Conservation (phyloP, 2,113 vertebrate genomes). For the Hippocampus zosterae region DNA sequence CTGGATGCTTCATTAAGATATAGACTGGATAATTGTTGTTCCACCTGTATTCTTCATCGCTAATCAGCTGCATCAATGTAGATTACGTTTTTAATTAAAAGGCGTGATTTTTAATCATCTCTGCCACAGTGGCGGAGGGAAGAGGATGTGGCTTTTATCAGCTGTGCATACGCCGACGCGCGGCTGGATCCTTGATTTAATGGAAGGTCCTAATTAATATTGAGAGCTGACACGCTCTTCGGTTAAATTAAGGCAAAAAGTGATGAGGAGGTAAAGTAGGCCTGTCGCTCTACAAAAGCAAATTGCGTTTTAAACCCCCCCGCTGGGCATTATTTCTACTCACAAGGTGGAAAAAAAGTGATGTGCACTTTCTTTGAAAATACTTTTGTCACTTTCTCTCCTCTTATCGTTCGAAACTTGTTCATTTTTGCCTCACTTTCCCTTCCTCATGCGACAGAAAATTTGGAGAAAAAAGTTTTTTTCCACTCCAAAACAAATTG, state of each 20-base stretch:
- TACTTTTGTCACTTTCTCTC: background rate
- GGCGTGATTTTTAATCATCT: slow-evolving; percentile 64
- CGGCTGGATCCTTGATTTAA: slow-evolving; percentile 61
- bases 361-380: background rate
- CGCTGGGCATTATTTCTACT: background rate
- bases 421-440: background rate
- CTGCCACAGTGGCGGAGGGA: slow-evolving; percentile 35
- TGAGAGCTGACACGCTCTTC: slow-evolving; percentile 62
- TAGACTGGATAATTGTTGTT: slow-evolving; percentile 10
- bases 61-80: slow-evolving; percentile 59
- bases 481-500: too few relatives aligned
- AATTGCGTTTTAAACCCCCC: background rate
- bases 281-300: slow-evolving; percentile 24
- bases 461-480: too few relatives aligned
- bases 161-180: slow-evolving; percentile 40
- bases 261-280: slow-evolving; percentile 60
- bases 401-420: background rate
- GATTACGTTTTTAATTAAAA: slow-evolving; percentile 69
- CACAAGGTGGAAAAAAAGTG: background rate
- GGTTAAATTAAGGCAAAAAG: slow-evolving; percentile 57
- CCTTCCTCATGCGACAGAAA: too few relatives aligned
- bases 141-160: slow-evolving; percentile 52
- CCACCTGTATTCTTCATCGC: slow-evolving; percentile 12
- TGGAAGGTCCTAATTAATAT: slow-evolving; percentile 67
- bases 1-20: slow-evolving; percentile 34